Base-by-base conservation (phyloP, 2,888 invertebrate genomes). In the Pammene aurita region DNA sequence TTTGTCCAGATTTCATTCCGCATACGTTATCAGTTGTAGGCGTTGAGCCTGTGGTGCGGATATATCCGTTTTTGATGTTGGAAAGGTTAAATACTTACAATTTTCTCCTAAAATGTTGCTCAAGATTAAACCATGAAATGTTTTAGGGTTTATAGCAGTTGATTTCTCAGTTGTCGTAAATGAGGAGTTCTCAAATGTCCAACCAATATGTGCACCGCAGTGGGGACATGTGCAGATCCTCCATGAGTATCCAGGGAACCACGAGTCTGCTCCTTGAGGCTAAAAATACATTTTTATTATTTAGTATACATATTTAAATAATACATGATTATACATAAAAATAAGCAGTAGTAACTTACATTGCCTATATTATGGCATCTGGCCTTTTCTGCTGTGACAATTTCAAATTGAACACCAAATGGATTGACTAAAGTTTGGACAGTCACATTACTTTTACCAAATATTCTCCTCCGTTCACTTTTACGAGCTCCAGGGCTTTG, bases 191-290 rank as follows among this genome's bases (percentile, higher is more conserved):
- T 93, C 93, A 85, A 94, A 94, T 72, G 93, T 89, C 94, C 94
- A 95, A 55, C 95, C 95, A 46, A 95, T 84, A 75, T 94, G 94
- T 56, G 93, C 87, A 6, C 93, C 93, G 82, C 95, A 95, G 65
- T 93, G 92, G 16, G 94, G 93, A 80, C 95, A 95, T 54, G 93
- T 87, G 76, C 94, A 94, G 65, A 94, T 89, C 60, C 93, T 92
- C 95, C 95, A 95, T 13, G 92, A 92, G 77, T 93, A 95, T 11
- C 94, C 95, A n/a, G 94, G 94, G 81, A 94, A 95, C 95, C 95
- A 95, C 9, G 94, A 93, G 78, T 94, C 93, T 54, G 93, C 93
- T 67, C 89, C 85, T 76, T 93, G 93, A 82, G 91, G 93, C 93
- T 94, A 83, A 71, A 69, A 4, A 61, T 44, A 7, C n/a, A 4